Conservation (phyloP, 2,888 invertebrate species). For the Sepiola atlantica region DNA sequence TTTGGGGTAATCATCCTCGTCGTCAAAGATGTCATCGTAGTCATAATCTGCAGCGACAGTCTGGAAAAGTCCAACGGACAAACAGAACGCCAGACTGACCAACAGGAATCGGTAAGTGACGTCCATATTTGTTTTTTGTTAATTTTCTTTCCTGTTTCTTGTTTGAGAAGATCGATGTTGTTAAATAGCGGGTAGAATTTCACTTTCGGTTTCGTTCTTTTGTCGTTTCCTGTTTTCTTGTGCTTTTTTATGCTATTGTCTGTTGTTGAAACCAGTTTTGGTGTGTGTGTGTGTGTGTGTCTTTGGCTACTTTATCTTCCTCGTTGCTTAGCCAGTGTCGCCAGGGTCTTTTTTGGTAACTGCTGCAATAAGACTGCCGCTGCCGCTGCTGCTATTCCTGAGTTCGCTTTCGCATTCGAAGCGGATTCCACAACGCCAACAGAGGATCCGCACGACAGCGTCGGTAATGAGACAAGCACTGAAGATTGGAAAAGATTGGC, state of each 20-base stretch:
- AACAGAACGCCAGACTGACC: not conserved
- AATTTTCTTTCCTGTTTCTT: too few relatives aligned
- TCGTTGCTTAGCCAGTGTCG: not conserved
- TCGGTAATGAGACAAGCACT: slow-evolving; percentile 20
- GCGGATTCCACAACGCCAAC: slow-evolving; percentile 32
- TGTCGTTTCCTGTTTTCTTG: too few relatives aligned
- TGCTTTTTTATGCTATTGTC: not conserved
- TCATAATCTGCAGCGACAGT: not conserved
- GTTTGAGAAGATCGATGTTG: too few relatives aligned
- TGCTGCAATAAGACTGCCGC: not conserved
- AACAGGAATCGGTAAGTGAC: too few relatives aligned
- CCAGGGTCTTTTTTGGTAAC: not conserved
- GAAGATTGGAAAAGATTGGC: not conserved
- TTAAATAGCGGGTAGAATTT: too few relatives aligned
- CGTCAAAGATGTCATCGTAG: slow-evolving; percentile 5
- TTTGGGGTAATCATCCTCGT: not conserved
- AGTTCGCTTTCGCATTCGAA: not conserved
- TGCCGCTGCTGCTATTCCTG: not conserved
- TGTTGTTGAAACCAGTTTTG: not conserved
- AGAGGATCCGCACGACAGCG: slow-evolving; percentile 32
- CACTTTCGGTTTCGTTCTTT: too few relatives aligned
- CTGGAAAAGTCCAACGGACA: not conserved
- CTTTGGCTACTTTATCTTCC: not conserved
- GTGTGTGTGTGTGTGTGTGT: too few relatives aligned
- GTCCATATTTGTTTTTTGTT: too few relatives aligned